Evolutionary conservation across 2,113 vertebrate genomes (phyloP).

Genomic region (Promerops cafer): DNA sequence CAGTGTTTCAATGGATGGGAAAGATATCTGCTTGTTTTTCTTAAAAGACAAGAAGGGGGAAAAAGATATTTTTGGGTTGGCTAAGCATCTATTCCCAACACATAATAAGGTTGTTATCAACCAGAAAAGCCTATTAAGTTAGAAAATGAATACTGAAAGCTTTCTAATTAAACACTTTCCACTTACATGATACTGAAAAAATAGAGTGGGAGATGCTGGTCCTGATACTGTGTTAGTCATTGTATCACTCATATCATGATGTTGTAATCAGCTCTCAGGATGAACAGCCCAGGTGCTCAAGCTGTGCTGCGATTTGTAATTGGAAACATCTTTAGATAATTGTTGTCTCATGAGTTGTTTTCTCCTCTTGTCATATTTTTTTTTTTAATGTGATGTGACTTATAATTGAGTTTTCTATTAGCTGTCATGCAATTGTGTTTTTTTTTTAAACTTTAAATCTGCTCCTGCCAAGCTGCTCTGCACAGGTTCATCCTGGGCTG

Average conservation of each 20-base stretch:
- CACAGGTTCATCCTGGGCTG: background rate
- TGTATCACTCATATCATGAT: conserved; percentile 60
- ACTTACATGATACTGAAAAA: conserved; percentile 65
- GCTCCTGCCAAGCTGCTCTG: background rate
- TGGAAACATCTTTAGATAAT: conserved; percentile 58
- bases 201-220: conserved; percentile 22
- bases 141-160: conserved; percentile 71
- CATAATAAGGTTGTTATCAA: conserved; percentile 71
- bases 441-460: background rate
- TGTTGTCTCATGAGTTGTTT: conserved; percentile 46
- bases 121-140: conserved; percentile 66
- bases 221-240: conserved; percentile 51
- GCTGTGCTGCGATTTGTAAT: conserved; percentile 52
- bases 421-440: background rate
- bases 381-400: conserved; percentile 27
- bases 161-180: conserved; percentile 70
- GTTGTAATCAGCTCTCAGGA: conserved; percentile 54
- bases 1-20: background rate
- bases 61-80: conserved; percentile 29
- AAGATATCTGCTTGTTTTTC: conserved; percentile 40
- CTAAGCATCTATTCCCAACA: conserved; percentile 61
- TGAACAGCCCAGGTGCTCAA: conserved; percentile 47
- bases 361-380: conserved; percentile 7
- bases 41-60: background rate
- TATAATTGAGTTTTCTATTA: conserved; percentile 27